These are phyloP conservation scores for Eubucco bourcierii DNA, from an alignment of 2,113 vertebrate species.

Conservation along the genomic window DNA sequence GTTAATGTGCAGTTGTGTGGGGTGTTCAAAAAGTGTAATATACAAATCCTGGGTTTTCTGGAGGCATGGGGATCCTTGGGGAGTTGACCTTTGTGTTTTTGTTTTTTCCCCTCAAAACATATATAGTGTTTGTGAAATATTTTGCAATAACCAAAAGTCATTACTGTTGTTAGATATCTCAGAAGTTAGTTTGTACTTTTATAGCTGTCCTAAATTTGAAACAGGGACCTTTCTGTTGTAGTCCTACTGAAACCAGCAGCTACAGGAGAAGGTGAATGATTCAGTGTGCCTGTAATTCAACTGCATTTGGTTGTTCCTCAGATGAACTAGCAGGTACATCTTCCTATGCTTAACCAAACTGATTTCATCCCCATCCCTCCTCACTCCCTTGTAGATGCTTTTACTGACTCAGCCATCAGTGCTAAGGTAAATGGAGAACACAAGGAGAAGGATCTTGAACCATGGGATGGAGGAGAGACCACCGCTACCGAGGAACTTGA, in stretches of 20 bases:
- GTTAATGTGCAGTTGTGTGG: neutral
- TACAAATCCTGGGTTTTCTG: neutral
- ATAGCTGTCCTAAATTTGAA: neutral
- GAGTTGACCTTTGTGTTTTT: neutral
- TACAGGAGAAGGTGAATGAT: neutral
- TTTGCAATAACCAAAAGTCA: neutral
- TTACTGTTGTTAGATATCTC: neutral
- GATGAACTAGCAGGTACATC: neutral
- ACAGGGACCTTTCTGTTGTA: neutral
- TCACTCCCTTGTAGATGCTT: conserved; percentile 84
- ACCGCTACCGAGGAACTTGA: conserved; percentile 86
- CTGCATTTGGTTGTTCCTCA: neutral
- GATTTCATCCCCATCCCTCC: neutral
- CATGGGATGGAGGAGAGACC: conserved; percentile 94
- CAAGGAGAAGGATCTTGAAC: conserved; percentile 97
- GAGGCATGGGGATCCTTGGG: neutral
- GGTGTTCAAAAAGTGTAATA: neutral
- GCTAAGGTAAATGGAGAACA: conserved; percentile 95
- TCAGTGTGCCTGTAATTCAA: neutral
- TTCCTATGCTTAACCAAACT: neutral
- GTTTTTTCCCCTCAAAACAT: neutral
- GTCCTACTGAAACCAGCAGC: neutral
- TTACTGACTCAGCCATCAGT: conserved; percentile 92
- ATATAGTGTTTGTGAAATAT: neutral
- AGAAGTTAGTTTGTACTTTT: neutral